Conservation (phyloP, 1,140 invertebrate species). For the Drosophila seguyi region DNA sequence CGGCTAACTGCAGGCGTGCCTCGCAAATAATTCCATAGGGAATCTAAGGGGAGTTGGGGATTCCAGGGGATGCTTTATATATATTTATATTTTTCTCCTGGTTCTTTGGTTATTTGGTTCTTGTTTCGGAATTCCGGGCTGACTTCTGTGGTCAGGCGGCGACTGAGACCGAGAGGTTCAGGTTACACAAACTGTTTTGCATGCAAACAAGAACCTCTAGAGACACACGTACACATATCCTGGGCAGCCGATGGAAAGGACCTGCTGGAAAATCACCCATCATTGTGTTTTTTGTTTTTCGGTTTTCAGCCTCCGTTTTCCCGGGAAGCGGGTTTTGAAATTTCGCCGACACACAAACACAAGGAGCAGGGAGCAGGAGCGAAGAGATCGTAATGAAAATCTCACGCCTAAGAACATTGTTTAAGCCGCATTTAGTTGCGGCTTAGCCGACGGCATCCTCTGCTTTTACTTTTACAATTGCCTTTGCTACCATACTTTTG, state of each 20-base stretch:
- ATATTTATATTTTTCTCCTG: neutral
- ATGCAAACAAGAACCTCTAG: slow-evolving; percentile 65
- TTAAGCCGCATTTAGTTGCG: slow-evolving; percentile 79
- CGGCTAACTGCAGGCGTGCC: slow-evolving; percentile 59
- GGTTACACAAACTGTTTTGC: slow-evolving; percentile 64
- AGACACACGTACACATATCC: slow-evolving; percentile 57
- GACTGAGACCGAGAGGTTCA: slow-evolving; percentile 15
- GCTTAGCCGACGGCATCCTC: slow-evolving; percentile 54
- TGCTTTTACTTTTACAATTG: slow-evolving; percentile 4
- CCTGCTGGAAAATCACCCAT: slow-evolving; percentile 22
- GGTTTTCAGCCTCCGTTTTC: slow-evolving; percentile 47
- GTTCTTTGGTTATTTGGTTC: slow-evolving; percentile 8
- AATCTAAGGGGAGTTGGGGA: slow-evolving; percentile 6
- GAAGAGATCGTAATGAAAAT: slow-evolving; percentile 59
- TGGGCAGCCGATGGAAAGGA: slow-evolving; percentile 39
- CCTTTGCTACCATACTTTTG: neutral
- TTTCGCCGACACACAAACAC: slow-evolving; percentile 56
- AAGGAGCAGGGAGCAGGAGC: slow-evolving; percentile 3
- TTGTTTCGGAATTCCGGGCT: slow-evolving; percentile 13
- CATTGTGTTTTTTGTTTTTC: slow-evolving; percentile 43
- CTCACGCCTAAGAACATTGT: slow-evolving; percentile 75
- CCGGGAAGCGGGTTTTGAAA: slow-evolving; percentile 68
- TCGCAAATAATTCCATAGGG: slow-evolving; percentile 18
- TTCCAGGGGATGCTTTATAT: neutral
- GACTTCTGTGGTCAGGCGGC: slow-evolving; percentile 59